A percentile compares a stretch with the other conserved stretches of the same genome.
These are phyloP conservation scores for Antrozous pallidus DNA, from an alignment of 2,797 vertebrate genomes.

Conservation along the genomic window DNA sequence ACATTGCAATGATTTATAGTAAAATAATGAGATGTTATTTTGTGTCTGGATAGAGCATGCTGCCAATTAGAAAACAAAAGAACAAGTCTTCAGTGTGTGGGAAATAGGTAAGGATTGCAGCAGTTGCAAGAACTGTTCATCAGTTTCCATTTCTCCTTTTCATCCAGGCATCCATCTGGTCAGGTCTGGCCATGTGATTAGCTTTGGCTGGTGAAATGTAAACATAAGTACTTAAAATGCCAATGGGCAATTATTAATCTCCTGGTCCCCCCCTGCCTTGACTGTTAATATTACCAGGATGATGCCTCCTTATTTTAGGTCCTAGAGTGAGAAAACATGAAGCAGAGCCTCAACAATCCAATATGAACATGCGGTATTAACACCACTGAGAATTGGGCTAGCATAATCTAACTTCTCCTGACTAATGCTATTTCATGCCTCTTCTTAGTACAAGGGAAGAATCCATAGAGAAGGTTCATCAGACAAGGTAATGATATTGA, in stretches of 20 bases:
- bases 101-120: neutral
- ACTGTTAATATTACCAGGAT: neutral
- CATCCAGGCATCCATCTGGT: neutral
- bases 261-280: neutral
- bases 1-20: neutral
- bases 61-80: neutral
- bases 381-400: neutral
- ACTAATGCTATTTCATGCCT: neutral
- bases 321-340: neutral
- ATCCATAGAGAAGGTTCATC: neutral
- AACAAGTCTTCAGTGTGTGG: no score
- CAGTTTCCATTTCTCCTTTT: neutral
- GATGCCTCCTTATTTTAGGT: neutral
- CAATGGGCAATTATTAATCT: neutral
- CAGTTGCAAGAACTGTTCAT: neutral
- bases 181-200: neutral
- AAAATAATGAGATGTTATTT: neutral
- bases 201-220: neutral
- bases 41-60: neutral
- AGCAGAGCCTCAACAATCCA: neutral
- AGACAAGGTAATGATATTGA: neutral
- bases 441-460: neutral
- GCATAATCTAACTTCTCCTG: neutral
- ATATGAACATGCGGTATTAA: neutral
- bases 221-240: neutral